A percentile compares a stretch with the other conserved stretches of the same genome.
These are phyloP conservation scores for Lithophane socia DNA, from an alignment of 2,888 invertebrate species.

Conservation along the genomic window DNA sequence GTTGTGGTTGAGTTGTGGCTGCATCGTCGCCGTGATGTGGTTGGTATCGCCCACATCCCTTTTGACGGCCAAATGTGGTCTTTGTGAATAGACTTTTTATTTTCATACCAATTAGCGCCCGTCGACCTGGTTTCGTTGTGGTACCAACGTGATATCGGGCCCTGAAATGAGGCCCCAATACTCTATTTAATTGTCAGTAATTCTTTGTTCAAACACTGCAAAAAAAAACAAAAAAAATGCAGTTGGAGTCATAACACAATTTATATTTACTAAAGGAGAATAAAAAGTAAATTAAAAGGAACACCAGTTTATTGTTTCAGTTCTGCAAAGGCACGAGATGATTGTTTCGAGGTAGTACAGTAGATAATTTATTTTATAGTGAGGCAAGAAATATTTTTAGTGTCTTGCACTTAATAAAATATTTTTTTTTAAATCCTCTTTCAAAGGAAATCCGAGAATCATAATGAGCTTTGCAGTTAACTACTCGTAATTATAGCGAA, in stretches of 20 bases:
- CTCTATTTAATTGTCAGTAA: background rate
- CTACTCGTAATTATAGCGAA: background rate
- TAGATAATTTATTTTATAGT: conserved; percentile 11
- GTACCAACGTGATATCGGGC: no score
- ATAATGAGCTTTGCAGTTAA: conserved; percentile 1
- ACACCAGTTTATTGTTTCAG: background rate
- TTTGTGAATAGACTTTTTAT: no score
- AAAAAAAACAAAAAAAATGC: background rate
- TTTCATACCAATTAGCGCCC: no score
- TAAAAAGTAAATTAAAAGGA: conserved; percentile 13
- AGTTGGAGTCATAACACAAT: conserved; percentile 9
- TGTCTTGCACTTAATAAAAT: conserved; percentile 11
- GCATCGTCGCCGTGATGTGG: no score
- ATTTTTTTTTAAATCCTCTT: conserved; percentile 7
- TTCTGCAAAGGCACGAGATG: background rate
- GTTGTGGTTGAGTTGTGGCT: no score
- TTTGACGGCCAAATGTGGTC: no score
- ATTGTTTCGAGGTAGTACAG: conserved; percentile 5
- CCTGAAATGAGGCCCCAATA: background rate
- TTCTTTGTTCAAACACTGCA: background rate
- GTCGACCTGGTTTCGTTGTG: no score
- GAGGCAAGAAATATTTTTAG: conserved; percentile 13
- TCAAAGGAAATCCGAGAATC: background rate
- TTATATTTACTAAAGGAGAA: conserved; percentile 1
- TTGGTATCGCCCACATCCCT: no score